Percentiles rank a stretch among this genome's conserved stretches.
These are phyloP conservation scores for Bellardia bayeri DNA, from an alignment of 2,888 invertebrate genomes.

Conservation along the genomic window DNA sequence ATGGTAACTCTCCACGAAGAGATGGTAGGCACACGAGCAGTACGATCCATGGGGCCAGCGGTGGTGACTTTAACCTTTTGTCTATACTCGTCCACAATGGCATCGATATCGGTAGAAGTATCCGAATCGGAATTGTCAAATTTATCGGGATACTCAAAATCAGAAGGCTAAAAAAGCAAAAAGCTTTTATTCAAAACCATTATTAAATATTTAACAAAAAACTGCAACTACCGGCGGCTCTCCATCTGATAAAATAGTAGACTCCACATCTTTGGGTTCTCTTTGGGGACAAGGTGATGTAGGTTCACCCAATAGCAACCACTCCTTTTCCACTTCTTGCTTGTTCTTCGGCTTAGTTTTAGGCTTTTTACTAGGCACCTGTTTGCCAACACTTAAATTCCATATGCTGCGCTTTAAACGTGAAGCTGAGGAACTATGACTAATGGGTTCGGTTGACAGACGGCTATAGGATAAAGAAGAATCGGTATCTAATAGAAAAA, in stretches of 20 bases:
- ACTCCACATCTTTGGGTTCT: slow-evolving; percentile 82
- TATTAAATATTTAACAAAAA: not conserved
- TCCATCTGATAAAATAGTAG: slow-evolving; percentile 82
- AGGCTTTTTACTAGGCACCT: slow-evolving; percentile 78
- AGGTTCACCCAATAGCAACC: slow-evolving; percentile 84
- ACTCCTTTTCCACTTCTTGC: slow-evolving; percentile 83
- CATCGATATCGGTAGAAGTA: slow-evolving; percentile 91
- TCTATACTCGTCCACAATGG: slow-evolving; percentile 90
- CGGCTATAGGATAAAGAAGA: slow-evolving; percentile 84
- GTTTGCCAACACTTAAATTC: slow-evolving; percentile 81
- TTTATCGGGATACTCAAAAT: slow-evolving; percentile 83
- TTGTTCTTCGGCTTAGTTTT: slow-evolving; percentile 79
- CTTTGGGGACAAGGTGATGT: slow-evolving; percentile 83
- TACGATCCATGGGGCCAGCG: slow-evolving; percentile 83
- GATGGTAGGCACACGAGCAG: slow-evolving; percentile 82
- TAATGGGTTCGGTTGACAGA: slow-evolving; percentile 81
- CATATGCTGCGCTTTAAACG: slow-evolving; percentile 80
- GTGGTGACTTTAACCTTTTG: slow-evolving; percentile 88
- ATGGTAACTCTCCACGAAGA: slow-evolving; percentile 83
- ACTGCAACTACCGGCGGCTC: slow-evolving; percentile 79
- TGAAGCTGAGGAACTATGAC: slow-evolving; percentile 76
- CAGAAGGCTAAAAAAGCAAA: slow-evolving; percentile 78
- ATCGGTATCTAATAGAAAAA: slow-evolving; percentile 76
- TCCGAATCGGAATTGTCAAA: slow-evolving; percentile 88
- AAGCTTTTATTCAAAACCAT: not conserved